Conservation (phyloP, 2,113 vertebrate species). For the Erinaceus europaeus region DNA sequence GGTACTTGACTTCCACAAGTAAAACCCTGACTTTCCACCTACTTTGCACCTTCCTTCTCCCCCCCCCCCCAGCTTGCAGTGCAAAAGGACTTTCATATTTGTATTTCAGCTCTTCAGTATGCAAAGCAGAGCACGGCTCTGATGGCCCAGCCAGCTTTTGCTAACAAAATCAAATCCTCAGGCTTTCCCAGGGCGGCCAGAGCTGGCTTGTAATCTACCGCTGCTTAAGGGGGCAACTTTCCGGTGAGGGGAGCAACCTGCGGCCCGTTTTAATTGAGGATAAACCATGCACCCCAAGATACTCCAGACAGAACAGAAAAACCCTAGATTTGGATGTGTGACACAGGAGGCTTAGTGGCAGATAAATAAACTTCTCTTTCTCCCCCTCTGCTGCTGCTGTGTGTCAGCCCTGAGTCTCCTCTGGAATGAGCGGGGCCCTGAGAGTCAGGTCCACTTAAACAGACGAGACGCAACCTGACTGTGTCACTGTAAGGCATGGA, state of each 20-base stretch:
- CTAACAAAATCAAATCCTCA: constrained; percentile 64
- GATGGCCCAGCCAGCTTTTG: constrained; percentile 23
- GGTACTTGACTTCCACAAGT: neutral
- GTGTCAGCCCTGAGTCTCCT: neutral
- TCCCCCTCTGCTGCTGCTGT: neutral
- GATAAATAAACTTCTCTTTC: constrained; percentile 28
- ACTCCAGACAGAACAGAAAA: constrained; percentile 45
- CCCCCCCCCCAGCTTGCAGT: neutral
- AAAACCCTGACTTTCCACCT: neutral
- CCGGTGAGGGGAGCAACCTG: neutral
- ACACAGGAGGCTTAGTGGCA: constrained; percentile 52
- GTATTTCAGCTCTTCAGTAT: constrained; percentile 9
- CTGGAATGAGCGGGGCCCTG: neutral
- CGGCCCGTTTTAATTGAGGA: constrained; percentile 59
- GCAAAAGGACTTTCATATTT: neutral
- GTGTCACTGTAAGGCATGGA: neutral
- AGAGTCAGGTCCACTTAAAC: neutral
- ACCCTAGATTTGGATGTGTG: constrained; percentile 49
- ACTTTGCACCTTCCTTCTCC: neutral
- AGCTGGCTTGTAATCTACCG: constrained; percentile 15
- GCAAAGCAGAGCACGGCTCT: neutral
- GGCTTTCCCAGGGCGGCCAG: constrained; percentile 51
- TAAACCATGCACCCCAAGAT: constrained; percentile 6
- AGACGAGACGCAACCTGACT: neutral
- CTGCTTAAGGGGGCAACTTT: constrained; percentile 63